Base-by-base conservation (phyloP, 2,113 vertebrate genomes). In the Procavia capensis region DNA sequence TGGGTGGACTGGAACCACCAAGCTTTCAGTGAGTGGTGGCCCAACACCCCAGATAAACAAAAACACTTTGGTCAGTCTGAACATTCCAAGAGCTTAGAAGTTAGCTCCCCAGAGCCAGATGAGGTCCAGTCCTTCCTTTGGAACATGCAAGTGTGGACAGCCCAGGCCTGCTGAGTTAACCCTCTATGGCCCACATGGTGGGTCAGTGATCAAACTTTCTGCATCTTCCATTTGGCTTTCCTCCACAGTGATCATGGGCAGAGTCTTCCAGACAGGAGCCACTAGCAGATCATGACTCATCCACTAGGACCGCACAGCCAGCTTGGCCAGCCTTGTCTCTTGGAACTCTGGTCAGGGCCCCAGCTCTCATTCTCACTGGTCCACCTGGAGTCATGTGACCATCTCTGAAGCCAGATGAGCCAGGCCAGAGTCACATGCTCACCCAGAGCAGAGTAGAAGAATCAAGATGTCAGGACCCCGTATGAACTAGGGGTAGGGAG, bases 231-330 rank as follows among this genome's bases (percentile, higher is more conserved):
- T 43, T 4, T 57, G 36, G 25, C 14, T 20, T 66, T 83, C 13
- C 13, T 47, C 76, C 3, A 0, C 0, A 47, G 19, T 4, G 22
- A 13, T 57, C 59, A 20, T 39, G 34, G 11, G 29, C 31, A 64
- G 54, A 41, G 64, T 39, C 61, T 27, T 11, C 34, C 27, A 47
- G 13, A 3, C 0, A n/a, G 81, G 36, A 20, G 47, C 72, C 47
- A 24, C 79, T 34, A 39, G 75, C 76, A 10, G 27, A 25, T 13
- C 7, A 39, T 39, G 76, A 9, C 25, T 43, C 9, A 8, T 27
- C 45, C 17, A 9, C 75, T 31, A n/a, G 41, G 1, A 31, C 75
- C 74, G 43, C 6, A 27, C 25, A 41, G 34, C 36, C 13, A 9
- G 39, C 61, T n/a, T 4, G 36, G 34, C 47, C 22, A 7, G 31